phyloP scores from a whole-genome alignment of 1,140 invertebrate species.

The Leptinotarsa undecemlineata region DNA sequence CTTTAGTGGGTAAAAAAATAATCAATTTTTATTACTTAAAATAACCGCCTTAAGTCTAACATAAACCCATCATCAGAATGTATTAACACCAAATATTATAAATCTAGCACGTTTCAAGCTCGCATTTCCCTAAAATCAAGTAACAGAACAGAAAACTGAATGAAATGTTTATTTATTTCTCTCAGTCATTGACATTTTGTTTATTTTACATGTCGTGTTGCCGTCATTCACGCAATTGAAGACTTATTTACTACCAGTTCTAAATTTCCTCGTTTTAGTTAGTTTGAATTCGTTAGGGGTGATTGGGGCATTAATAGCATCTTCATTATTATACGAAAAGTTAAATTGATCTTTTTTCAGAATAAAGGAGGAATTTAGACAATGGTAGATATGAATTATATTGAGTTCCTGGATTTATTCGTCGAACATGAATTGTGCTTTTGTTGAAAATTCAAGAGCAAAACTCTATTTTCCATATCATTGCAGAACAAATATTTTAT shows the following conservation, averaged over 20 bases:
- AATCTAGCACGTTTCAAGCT: neutral
- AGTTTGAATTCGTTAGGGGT: neutral
- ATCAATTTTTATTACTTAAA: constrained; percentile 13
- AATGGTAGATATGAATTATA: no score
- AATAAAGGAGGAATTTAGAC: no score
- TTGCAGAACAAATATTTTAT: no score
- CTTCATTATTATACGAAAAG: no score
- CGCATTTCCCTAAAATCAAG: constrained; percentile 6
- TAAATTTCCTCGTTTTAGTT: neutral
- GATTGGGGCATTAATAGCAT: neutral
- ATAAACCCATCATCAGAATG: constrained; percentile 15
- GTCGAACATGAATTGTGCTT: no score
- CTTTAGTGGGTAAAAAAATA: constrained; percentile 2
- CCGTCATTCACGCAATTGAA: constrained; percentile 15
- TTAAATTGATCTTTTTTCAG: no score
- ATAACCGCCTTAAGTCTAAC: neutral
- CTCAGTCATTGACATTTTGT: constrained; percentile 1
- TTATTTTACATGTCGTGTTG: neutral
- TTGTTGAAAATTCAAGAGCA: no score
- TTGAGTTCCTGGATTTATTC: no score
- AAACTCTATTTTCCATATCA: no score
- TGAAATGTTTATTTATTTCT: constrained; percentile 14
- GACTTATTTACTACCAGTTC: constrained; percentile 11
- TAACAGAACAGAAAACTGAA: neutral
- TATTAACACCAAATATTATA: constrained; percentile 16